Percentiles rank a stretch among this genome's conserved stretches.
These are phyloP conservation scores for Cancer borealis DNA, from an alignment of 2,888 invertebrate species.

Conservation along the genomic window DNA sequence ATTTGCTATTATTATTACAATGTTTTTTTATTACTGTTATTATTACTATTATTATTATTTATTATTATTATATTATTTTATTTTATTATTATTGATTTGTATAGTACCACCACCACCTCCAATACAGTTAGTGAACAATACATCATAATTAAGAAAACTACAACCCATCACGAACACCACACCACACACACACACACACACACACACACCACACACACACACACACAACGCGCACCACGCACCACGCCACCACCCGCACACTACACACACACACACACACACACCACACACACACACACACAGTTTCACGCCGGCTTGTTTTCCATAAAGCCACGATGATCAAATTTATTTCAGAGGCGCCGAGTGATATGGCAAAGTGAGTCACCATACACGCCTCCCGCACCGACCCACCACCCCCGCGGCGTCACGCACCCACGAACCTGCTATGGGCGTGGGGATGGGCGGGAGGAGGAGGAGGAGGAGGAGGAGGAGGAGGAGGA, in stretches of 20 bases:
- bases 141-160: no score
- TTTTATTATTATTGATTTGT: not conserved
- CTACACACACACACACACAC: constrained; percentile 21
- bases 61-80: constrained; percentile 8
- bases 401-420: not conserved
- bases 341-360: constrained; percentile 62
- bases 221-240: no score
- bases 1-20: no score
- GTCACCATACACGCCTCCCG: constrained; percentile 49
- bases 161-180: no score
- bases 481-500: not conserved
- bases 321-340: constrained; percentile 66
- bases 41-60: not conserved
- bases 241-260: no score
- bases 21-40: not conserved
- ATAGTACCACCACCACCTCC: not conserved
- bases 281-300: constrained; percentile 34
- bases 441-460: not conserved
- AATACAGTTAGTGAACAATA: no score
- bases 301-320: constrained; percentile 65
- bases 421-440: not conserved
- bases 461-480: not conserved
- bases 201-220: no score
- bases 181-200: no score
- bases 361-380: constrained; percentile 55